Conservation (phyloP, 2,797 vertebrate species). For the Synaphobranchus kaupii region DNA sequence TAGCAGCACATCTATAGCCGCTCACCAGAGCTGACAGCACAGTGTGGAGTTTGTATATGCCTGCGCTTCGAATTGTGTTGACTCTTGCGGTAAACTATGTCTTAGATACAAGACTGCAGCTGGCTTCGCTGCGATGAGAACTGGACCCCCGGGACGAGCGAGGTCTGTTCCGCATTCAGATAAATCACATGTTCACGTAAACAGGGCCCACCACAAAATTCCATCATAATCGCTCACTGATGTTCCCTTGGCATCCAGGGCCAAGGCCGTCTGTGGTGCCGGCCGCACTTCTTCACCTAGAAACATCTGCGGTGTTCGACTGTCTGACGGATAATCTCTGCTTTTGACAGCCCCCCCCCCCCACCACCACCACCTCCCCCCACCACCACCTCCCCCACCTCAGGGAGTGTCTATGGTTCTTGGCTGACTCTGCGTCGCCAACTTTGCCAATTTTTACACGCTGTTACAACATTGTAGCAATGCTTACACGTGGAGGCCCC, state of each 20-base stretch:
- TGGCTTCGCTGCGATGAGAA: slow-evolving; percentile 36
- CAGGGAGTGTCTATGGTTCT: not conserved
- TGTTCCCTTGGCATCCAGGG: not conserved
- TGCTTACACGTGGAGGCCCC: not conserved
- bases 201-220: slow-evolving; percentile 37
- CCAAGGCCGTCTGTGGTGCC: slow-evolving; percentile 1
- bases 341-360: not conserved
- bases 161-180: slow-evolving; percentile 24
- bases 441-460: not conserved
- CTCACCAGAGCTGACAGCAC: not conserved
- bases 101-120: not conserved
- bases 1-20: not conserved
- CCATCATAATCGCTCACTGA: slow-evolving; percentile 11
- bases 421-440: not conserved
- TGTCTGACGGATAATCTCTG: not conserved
- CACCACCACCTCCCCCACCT: not conserved
- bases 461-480: not conserved
- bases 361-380: too few relatives aligned
- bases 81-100: slow-evolving; percentile 23
- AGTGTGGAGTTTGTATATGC: slow-evolving; percentile 25
- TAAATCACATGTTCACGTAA: slow-evolving; percentile 34
- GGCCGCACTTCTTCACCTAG: slow-evolving; percentile 6
- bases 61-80: slow-evolving; percentile 27
- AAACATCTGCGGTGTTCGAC: not conserved
- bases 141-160: slow-evolving; percentile 23